phyloP scores from a whole-genome alignment of 2,113 vertebrate species.

The Chionodraco myersi region DNA sequence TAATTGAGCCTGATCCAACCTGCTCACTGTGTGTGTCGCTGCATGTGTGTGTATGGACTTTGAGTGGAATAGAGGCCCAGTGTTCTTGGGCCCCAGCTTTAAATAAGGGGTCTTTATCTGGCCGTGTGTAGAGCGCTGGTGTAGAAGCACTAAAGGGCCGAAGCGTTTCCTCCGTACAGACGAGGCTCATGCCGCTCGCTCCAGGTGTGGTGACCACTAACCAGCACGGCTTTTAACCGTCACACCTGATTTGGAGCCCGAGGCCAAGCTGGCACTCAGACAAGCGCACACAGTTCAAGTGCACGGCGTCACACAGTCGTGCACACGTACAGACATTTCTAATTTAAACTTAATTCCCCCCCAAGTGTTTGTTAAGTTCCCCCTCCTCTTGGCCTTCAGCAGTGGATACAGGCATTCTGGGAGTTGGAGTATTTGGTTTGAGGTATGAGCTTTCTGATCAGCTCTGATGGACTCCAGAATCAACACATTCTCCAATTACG shows the following conservation, averaged over 20 bases:
- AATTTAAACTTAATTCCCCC: constrained; percentile 52
- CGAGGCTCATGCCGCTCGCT: constrained; percentile 50
- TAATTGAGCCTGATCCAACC: constrained; percentile 73
- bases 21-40: constrained; percentile 19
- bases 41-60: not conserved
- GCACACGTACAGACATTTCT: constrained; percentile 52
- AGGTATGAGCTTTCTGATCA: constrained; percentile 8
- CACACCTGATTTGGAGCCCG: constrained; percentile 66
- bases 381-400: constrained; percentile 2
- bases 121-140: constrained; percentile 45
- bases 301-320: constrained; percentile 5
- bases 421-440: constrained; percentile 54
- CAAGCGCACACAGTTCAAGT: constrained; percentile 15
- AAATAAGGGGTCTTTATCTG: constrained; percentile 79
- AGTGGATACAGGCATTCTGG: constrained; percentile 60
- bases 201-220: constrained; percentile 74
- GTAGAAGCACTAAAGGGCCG: constrained; percentile 69
- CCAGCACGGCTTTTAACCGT: constrained; percentile 66
- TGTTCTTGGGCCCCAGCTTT: constrained; percentile 67
- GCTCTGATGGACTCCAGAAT: constrained; percentile 32
- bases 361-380: constrained; percentile 47
- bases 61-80: constrained; percentile 75
- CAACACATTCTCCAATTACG: not conserved
- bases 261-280: constrained; percentile 48
- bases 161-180: constrained; percentile 60